A percentile compares a stretch with the other conserved stretches of the same genome.
Conservation (phyloP, 2,888 invertebrate species). For the Limnephilus rhombicus region DNA sequence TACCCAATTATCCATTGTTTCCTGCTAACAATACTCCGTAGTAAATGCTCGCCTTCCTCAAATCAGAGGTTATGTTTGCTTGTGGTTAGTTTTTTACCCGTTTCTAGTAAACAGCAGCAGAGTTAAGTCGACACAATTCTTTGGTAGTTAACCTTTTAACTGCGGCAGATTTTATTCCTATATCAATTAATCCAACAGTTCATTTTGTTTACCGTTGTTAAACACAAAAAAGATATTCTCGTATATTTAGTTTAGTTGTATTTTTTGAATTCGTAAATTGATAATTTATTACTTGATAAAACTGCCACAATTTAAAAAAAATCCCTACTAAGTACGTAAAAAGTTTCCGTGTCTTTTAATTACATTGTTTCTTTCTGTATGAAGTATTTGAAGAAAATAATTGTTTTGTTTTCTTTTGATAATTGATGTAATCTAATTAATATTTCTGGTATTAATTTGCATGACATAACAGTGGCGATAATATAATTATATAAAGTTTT, state of each 20-base stretch:
- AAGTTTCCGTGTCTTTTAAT: too few relatives aligned
- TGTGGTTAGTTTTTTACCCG: not conserved
- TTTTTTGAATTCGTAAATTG: not conserved
- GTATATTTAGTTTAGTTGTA: not conserved
- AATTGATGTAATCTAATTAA: not conserved
- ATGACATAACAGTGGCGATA: not conserved
- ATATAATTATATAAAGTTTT: not conserved
- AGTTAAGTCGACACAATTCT: slow-evolving; percentile 20
- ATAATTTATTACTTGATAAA: not conserved
- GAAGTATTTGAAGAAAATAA: not conserved
- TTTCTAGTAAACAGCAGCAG: not conserved
- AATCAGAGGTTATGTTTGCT: slow-evolving; percentile 10
- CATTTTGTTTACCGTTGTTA: too few relatives aligned
- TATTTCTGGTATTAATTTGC: not conserved
- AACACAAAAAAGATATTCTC: too few relatives aligned
- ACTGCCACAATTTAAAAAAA: too few relatives aligned
- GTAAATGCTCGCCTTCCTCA: slow-evolving; percentile 34
- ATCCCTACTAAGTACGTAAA: too few relatives aligned
- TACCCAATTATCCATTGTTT: slow-evolving; percentile 49
- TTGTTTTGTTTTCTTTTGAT: not conserved
- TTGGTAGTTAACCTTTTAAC: not conserved
- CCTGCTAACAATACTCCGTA: slow-evolving; percentile 36
- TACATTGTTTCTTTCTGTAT: too few relatives aligned
- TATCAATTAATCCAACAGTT: too few relatives aligned
- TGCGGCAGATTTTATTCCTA: not conserved